Base-by-base conservation (phyloP, 2,113 vertebrate species). In the Brevimyrus niger region DNA sequence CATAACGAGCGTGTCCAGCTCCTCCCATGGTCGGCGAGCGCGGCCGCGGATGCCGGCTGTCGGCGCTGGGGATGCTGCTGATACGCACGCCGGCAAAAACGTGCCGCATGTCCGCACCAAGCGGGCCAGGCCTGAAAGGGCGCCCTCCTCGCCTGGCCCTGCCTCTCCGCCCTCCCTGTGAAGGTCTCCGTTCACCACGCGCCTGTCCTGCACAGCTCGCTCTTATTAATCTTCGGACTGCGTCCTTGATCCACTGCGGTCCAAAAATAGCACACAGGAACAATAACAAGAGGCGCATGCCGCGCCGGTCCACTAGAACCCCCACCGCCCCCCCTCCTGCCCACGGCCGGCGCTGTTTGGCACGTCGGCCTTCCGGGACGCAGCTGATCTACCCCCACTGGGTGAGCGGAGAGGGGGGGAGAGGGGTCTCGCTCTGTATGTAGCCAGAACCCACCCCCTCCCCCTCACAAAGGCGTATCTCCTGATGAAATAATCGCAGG, bases 341-440 rank as follows among this genome's bases (percentile, higher is more conserved):
- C 27, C 69, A 17, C 69, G 73, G 23, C 83, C 44, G 46, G 21
- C 50, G 15, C n/a, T 35, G 11, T 55, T 55, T 44, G 51, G 86
- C 27, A 19, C 38, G 27, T 44, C 21, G 38, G 55, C 21, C 87
- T 58, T 65, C 53, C 46, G 44, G 23, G 42, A 73, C 53, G 44
- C 61, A 31, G 86, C 38, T 44, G 51, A 58, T 44, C 21, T 38
- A 15, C 19, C 35, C 15, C 19, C 21, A 10, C 35, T 2, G 46
- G 44, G 61, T 13, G 42, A 73, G 61, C 31, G 13, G 61, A 46
- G 38, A n/a, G 44, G 61, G 35, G 35, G 42, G 44, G 61, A 73
- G 61, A 86, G 86, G 15, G 47, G 19, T 27, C 50, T 83, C 50
- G 83, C 58, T 90, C 50, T 55, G 55, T 87, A 90, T 80, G 69